Percentiles rank a stretch among this genome's conserved stretches.
Conservation (phyloP, 2,113 vertebrate species). For the Alectura lathami region DNA sequence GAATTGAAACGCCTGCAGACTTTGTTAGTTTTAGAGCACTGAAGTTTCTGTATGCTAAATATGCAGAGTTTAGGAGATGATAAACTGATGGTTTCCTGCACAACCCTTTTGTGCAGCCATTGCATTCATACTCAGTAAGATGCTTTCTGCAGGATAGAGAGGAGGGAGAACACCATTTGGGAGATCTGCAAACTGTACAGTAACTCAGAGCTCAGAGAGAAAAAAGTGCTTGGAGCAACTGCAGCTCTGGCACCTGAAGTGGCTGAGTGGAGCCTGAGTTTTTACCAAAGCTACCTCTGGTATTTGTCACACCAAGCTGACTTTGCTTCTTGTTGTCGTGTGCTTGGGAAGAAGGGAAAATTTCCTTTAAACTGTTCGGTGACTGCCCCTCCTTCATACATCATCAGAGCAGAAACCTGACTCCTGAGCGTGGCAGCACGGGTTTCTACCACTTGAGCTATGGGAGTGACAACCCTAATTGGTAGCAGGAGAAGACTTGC, state of each 20-base stretch:
- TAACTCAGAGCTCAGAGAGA: neutral
- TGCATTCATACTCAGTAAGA: neutral
- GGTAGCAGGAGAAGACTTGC: slow-evolving; percentile 67
- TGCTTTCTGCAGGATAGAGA: neutral
- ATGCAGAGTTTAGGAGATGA: neutral
- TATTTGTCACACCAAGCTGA: slow-evolving; percentile 30
- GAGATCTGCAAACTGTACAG: neutral
- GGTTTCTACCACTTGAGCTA: slow-evolving; percentile 63
- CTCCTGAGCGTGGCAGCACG: slow-evolving; percentile 56
- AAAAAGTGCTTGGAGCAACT: neutral
- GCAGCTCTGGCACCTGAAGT: neutral
- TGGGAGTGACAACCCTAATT: slow-evolving; percentile 66
- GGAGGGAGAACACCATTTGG: neutral
- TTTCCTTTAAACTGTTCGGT: slow-evolving; percentile 62
- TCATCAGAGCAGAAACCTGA: slow-evolving; percentile 63
- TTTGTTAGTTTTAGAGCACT: neutral
- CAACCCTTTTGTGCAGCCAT: neutral
- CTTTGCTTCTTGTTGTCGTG: slow-evolving; percentile 35
- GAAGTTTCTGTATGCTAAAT: neutral
- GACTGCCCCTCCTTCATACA: slow-evolving; percentile 60
- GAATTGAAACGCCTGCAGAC: neutral
- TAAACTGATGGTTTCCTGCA: neutral
- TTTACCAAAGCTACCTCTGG: neutral
- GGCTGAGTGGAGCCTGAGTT: neutral
- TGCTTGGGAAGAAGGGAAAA: slow-evolving; percentile 45